These are phyloP conservation scores for Zootoca vivipara DNA, from an alignment of 2,113 vertebrate genomes.

Conservation along the genomic window DNA sequence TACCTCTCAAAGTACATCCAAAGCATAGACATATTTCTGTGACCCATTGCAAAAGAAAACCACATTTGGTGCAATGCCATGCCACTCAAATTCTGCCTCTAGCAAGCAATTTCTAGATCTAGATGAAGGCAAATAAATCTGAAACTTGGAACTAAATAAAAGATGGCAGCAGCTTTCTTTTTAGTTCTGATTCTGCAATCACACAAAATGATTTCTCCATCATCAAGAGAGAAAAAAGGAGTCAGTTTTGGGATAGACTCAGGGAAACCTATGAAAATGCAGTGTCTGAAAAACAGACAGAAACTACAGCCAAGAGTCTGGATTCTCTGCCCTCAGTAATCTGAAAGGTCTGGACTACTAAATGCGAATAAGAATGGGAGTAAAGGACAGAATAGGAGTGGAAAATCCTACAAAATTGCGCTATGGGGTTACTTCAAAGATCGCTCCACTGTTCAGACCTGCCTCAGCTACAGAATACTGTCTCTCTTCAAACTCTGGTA, in stretches of 20 bases:
- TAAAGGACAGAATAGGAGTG: not conserved
- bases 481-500: not conserved
- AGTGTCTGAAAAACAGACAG: not conserved
- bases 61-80: too few relatives aligned
- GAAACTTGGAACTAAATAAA: too few relatives aligned
- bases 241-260: not conserved
- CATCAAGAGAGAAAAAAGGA: not conserved
- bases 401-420: not conserved
- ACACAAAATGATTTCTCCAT: too few relatives aligned
- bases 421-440: not conserved
- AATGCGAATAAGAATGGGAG: not conserved
- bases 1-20: too few relatives aligned
- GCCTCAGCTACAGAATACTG: not conserved
- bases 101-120: too few relatives aligned
- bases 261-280: not conserved
- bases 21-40: too few relatives aligned
- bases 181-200: too few relatives aligned
- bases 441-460: not conserved
- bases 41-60: too few relatives aligned
- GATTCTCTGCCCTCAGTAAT: not conserved
- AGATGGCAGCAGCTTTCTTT: too few relatives aligned
- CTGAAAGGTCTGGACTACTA: not conserved
- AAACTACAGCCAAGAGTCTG: not conserved
- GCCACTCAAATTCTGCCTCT: too few relatives aligned
- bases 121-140: too few relatives aligned